A percentile compares a stretch with the other conserved stretches of the same genome.
Conservation (phyloP, 2,797 vertebrate species). For the Falco cherrug region DNA sequence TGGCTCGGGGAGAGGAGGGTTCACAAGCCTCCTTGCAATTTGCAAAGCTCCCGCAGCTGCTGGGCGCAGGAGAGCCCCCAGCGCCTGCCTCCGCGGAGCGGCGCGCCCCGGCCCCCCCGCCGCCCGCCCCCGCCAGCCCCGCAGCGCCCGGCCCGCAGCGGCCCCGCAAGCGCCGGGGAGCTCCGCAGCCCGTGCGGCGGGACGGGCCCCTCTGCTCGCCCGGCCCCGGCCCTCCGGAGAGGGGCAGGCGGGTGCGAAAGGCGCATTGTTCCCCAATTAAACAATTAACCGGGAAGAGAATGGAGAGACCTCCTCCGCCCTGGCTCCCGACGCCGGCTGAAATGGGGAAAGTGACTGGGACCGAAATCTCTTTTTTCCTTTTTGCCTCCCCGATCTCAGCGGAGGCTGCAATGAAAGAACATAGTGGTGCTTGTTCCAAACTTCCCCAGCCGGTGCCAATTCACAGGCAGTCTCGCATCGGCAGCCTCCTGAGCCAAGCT, state of each 20-base stretch:
- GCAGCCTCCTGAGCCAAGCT: constrained; percentile 42
- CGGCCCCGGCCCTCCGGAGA: neutral
- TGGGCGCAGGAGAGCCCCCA: constrained; percentile 63
- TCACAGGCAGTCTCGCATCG: constrained; percentile 50
- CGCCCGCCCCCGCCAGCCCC: neutral
- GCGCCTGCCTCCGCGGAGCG: constrained; percentile 46
- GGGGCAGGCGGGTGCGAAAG: neutral
- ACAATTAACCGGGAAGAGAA: constrained; percentile 55
- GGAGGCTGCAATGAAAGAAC: constrained; percentile 58
- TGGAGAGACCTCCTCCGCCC: constrained; percentile 32
- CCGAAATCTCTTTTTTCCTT: neutral
- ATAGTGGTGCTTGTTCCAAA: constrained; percentile 60
- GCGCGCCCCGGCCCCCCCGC: neutral
- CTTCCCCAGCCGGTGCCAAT: constrained; percentile 52
- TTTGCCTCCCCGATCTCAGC: constrained; percentile 27
- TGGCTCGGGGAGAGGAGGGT: constrained; percentile 82
- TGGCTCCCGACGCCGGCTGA: neutral
- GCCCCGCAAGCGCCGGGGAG: neutral
- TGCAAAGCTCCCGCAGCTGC: constrained; percentile 62
- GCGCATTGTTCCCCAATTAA: constrained; percentile 55
- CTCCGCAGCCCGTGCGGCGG: neutral
- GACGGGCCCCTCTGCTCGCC: neutral
- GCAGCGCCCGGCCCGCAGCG: neutral
- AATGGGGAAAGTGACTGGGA: constrained; percentile 31
- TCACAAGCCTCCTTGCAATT: constrained; percentile 68